These are phyloP conservation scores for Euwallacea similis DNA, from an alignment of 1,140 invertebrate species.

Conservation along the genomic window DNA sequence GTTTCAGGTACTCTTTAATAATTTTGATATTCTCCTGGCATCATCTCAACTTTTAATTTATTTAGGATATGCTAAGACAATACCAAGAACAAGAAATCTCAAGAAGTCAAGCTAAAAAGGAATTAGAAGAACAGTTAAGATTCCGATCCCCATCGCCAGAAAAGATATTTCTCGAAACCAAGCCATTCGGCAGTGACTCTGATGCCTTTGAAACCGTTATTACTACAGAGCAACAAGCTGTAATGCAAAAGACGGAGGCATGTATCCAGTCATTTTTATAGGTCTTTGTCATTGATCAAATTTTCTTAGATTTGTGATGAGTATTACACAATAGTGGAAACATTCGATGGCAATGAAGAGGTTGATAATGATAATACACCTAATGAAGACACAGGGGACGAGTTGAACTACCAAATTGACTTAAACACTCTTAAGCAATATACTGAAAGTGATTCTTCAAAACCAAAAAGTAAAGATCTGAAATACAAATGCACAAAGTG, in stretches of 20 bases:
- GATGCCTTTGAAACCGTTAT: conserved; percentile 19
- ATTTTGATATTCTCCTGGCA: conserved; percentile 4
- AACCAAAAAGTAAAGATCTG: conserved; percentile 30
- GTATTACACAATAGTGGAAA: conserved; percentile 28
- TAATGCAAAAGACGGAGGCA: conserved; percentile 18
- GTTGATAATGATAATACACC: conserved; percentile 11
- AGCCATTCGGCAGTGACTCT: not conserved
- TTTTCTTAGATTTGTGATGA: conserved; percentile 11
- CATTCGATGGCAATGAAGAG: conserved; percentile 1
- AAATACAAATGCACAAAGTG: conserved; percentile 53
- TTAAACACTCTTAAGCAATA: conserved; percentile 3
- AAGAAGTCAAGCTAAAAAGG: conserved; percentile 31
- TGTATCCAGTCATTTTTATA: not conserved
- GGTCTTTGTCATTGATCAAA: too few relatives aligned
- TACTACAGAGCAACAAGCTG: not conserved
- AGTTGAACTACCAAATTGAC: conserved; percentile 20
- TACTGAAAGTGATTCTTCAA: not conserved
- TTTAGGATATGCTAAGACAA: conserved; percentile 5
- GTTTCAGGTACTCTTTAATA: conserved; percentile 50
- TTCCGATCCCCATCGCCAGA: conserved; percentile 11
- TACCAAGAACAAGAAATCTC: conserved; percentile 21
- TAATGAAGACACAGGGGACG: conserved; percentile 7
- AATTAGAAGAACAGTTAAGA: conserved; percentile 32
- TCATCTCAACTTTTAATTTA: not conserved
- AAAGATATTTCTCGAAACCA: conserved; percentile 6